phyloP scores from a whole-genome alignment of 35 echinoderm and acorn worm species.

The Holothuria glaberrima region DNA sequence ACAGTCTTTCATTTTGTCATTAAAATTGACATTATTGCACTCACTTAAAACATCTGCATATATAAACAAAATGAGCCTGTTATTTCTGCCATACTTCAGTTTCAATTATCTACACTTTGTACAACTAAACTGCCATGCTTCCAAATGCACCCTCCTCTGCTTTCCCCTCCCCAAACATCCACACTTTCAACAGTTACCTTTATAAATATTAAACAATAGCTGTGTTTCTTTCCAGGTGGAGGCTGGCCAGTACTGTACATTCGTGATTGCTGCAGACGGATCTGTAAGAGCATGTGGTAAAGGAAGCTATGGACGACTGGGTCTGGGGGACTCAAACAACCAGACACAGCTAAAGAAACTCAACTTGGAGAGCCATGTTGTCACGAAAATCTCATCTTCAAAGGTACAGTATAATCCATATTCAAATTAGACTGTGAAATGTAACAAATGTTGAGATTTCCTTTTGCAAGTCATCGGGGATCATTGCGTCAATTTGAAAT shows the following conservation, averaged over 20 bases:
- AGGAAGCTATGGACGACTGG: slow-evolving; percentile 95
- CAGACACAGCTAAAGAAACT: slow-evolving; percentile 99
- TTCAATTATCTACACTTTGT: too few relatives aligned
- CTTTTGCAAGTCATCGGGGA: too few relatives aligned
- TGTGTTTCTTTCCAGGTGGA: slow-evolving; percentile 68
- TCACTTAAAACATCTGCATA: too few relatives aligned
- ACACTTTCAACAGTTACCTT: neutral
- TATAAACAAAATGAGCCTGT: too few relatives aligned
- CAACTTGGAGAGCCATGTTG: slow-evolving; percentile 92
- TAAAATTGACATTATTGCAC: too few relatives aligned
- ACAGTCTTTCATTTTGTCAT: too few relatives aligned
- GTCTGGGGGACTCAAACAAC: slow-evolving; percentile 97
- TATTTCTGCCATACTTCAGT: too few relatives aligned
- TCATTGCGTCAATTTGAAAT: too few relatives aligned
- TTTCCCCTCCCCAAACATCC: neutral
- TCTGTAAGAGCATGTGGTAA: slow-evolving; percentile 96
- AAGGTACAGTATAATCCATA: slow-evolving; percentile 73
- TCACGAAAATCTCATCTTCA: slow-evolving; percentile 93
- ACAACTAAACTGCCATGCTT: too few relatives aligned
- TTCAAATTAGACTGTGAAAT: too few relatives aligned
- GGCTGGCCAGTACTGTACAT: slow-evolving; percentile 98
- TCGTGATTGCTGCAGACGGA: slow-evolving; percentile 86
- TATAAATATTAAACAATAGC: neutral
- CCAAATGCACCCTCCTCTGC: too few relatives aligned
- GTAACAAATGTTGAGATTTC: neutral